Evolutionary conservation across 2,888 invertebrate genomes (phyloP).

Genomic region (Lepidochrysops patricia): DNA sequence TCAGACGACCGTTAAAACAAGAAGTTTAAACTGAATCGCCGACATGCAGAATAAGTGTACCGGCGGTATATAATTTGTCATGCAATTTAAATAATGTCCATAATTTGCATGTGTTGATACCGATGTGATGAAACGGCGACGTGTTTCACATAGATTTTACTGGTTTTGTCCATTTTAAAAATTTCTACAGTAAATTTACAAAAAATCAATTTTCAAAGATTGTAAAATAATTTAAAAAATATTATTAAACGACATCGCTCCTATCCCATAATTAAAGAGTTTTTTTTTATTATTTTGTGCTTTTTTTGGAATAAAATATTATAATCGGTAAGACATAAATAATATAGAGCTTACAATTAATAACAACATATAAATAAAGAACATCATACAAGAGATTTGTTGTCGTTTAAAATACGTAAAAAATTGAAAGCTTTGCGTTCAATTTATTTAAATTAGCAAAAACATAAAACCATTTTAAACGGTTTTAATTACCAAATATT

Average conservation of each 20-base stretch:
- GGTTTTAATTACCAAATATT: background rate
- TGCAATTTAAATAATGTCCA: conserved; percentile 71
- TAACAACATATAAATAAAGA: too few relatives aligned
- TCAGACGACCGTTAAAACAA: conserved; percentile 41
- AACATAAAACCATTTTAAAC: background rate
- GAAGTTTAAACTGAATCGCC: conserved; percentile 62
- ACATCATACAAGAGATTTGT: too few relatives aligned
- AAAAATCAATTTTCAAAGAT: too few relatives aligned
- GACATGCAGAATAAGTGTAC: conserved; percentile 59
- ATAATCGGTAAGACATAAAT: background rate
- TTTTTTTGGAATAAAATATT: too few relatives aligned
- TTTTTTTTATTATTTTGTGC: too few relatives aligned
- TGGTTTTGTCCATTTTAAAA: conserved; percentile 5
- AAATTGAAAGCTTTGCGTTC: too few relatives aligned
- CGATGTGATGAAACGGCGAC: conserved; percentile 58
- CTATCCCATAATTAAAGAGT: too few relatives aligned
- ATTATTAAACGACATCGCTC: too few relatives aligned
- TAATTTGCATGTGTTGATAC: conserved; percentile 69
- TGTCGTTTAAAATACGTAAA: too few relatives aligned
- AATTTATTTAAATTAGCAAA: background rate
- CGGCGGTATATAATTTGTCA: conserved; percentile 68
- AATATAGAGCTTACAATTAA: too few relatives aligned
- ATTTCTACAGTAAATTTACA: background rate
- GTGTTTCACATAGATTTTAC: conserved; percentile 21
- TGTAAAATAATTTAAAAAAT: too few relatives aligned